A percentile compares a stretch with the other conserved stretches of the same genome.
phyloP scores from a whole-genome alignment of 1,140 invertebrate species.

The Ostrea denselamellosa region DNA sequence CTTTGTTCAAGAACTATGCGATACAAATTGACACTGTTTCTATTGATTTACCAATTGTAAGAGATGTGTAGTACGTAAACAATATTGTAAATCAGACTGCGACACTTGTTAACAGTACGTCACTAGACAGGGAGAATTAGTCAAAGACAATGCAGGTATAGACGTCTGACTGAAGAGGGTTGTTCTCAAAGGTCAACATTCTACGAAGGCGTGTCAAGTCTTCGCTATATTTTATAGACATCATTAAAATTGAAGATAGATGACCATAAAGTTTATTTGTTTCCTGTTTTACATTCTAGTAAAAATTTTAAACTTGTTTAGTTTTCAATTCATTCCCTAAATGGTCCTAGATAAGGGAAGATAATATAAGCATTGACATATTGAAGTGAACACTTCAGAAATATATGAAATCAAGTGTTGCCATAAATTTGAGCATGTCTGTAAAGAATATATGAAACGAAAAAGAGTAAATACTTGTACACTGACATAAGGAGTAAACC shows the following conservation, averaged over 20 bases:
- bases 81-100: conserved; percentile 4
- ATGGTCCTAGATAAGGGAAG: conserved; percentile 13
- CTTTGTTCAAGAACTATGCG: neutral
- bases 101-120: neutral
- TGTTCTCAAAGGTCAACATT: conserved; percentile 21
- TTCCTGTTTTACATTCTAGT: neutral
- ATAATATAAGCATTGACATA: conserved; percentile 21
- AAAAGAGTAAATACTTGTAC: conserved; percentile 14
- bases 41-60: conserved; percentile 28
- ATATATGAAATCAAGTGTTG: conserved; percentile 34
- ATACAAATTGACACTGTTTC: conserved; percentile 10
- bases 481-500: neutral
- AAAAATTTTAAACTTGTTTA: conserved; percentile 25
- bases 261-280: conserved; percentile 15
- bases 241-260: conserved; percentile 33
- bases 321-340: conserved; percentile 34
- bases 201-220: conserved; percentile 17
- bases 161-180: conserved; percentile 15
- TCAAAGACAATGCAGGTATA: neutral
- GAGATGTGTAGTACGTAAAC: neutral
- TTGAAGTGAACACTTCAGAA: conserved; percentile 26
- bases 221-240: conserved; percentile 24
- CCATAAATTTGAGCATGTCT: neutral
- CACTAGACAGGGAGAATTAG: neutral
- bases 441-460: conserved; percentile 20